Percentiles rank a stretch among this genome's conserved stretches.
These are phyloP conservation scores for Trichechus manatus DNA, from an alignment of 2,113 vertebrate species.

Conservation along the genomic window DNA sequence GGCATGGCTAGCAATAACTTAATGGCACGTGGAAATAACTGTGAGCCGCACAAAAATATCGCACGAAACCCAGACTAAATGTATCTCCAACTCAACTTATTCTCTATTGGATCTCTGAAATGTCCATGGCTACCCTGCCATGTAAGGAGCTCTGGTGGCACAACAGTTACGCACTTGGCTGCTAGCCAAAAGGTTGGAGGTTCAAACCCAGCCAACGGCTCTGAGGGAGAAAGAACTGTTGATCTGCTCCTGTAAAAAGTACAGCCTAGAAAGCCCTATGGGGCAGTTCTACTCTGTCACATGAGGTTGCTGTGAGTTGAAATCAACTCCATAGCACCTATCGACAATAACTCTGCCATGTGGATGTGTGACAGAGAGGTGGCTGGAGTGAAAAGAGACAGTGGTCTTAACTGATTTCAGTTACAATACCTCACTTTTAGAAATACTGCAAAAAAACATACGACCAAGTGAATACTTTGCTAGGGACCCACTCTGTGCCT, in stretches of 20 bases:
- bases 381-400: not conserved
- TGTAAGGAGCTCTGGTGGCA: too few relatives aligned
- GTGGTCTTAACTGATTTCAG: not conserved
- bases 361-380: not conserved
- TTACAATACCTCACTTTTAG: constrained; percentile 6
- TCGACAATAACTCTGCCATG: not conserved
- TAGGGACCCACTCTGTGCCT: not conserved
- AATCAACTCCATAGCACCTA: too few relatives aligned
- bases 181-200: too few relatives aligned
- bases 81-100: not conserved
- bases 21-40: not conserved
- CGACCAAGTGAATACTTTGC: not conserved
- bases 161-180: too few relatives aligned
- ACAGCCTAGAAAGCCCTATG: too few relatives aligned
- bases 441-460: not conserved
- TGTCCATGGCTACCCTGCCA: not conserved
- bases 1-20: not conserved
- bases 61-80: not conserved
- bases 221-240: too few relatives aligned
- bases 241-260: too few relatives aligned
- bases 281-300: too few relatives aligned
- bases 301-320: too few relatives aligned
- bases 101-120: not conserved
- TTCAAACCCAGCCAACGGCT: too few relatives aligned
- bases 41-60: not conserved